Base-by-base conservation (phyloP, 37 sponge, comb jelly and placozoan genomes). In the Hexactinellida sp. region DNA sequence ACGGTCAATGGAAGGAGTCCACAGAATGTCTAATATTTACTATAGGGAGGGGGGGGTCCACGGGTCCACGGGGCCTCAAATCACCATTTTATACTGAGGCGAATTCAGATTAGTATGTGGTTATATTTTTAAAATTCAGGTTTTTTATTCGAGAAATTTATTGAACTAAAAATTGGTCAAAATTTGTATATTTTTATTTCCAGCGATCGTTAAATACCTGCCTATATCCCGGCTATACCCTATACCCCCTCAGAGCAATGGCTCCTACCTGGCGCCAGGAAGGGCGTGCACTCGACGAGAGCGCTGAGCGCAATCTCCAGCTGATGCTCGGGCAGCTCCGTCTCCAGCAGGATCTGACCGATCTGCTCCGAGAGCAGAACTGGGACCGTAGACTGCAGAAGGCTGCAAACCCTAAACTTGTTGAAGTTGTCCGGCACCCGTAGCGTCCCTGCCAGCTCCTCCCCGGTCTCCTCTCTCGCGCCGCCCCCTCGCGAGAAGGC, bases 361-460 rank as follows among this genome's bases (percentile, higher is more conserved):
- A 63, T 63, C 32, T 63, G 34, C 76, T 63, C 76, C 5, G 76
- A 63, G 19, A 63, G 34, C 76, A 63, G 76, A n/a, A 63, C 28
- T n/a, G 76, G 76, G 25, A 63, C 76, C 3, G 76, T n/a, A 23
- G 76, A 63, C 34, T 63, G 76, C 5, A 63, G 30, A 23, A 63
- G 76, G 13, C 76, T 63, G 34, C 76, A 63, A 3, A 63, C 76
- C 5, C 76, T 10, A 23, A 63, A 63, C 76, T 28, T 63, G 5
- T 63, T 63, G 76, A 63, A 63, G 76, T 63, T 63, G 34, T 63
- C 76, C 76, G 76, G 76, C 5, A 63, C 13, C 76, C 76, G 25
- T n/a, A 63, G 76, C 34, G 13, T 32, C 13, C 76, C 76, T 3
- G 30, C 3, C 19, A 21, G 19, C 76, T 10, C 30, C 34, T 63